Evolutionary conservation across 2,888 invertebrate genomes (phyloP).

Genomic region (Synergus gifuensis): DNA sequence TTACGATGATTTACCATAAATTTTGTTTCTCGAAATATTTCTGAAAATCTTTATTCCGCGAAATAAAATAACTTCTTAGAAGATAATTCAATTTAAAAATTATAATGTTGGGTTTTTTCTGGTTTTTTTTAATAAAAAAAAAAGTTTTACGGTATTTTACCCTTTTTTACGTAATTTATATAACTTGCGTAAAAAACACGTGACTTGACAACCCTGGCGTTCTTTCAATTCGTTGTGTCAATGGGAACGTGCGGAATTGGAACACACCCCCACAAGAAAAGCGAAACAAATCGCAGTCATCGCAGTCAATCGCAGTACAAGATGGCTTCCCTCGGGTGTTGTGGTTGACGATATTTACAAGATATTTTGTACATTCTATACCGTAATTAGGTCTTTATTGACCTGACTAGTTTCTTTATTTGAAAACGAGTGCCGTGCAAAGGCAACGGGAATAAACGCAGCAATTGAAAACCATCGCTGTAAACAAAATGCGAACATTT

Average conservation of each 20-base stretch:
- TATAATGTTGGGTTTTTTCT: too few species aligned
- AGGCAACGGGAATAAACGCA: not conserved
- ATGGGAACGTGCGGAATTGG: conserved; percentile 29
- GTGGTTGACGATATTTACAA: conserved; percentile 42
- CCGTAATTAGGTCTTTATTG: conserved; percentile 29
- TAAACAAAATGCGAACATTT: conserved; percentile 37
- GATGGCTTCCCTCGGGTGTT: conserved; percentile 41
- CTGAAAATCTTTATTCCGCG: too few species aligned
- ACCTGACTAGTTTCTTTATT: conserved; percentile 21
- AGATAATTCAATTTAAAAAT: too few species aligned
- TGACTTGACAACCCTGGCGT: not conserved
- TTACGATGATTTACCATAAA: too few species aligned
- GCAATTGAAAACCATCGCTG: conserved; percentile 14
- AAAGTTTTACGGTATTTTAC: not conserved
- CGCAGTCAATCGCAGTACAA: conserved; percentile 41
- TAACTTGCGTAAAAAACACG: not conserved
- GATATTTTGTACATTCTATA: conserved; percentile 31
- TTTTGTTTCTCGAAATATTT: too few species aligned
- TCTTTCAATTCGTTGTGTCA: conserved; percentile 12
- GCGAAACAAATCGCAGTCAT: conserved; percentile 42
- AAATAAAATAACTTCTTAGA: too few species aligned
- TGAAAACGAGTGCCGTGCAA: conserved; percentile 11
- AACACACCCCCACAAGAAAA: conserved; percentile 41
- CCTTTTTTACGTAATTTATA: not conserved
- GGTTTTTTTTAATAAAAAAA: too few species aligned